Conservation (phyloP, 2,888 invertebrate species). For the Entomobrya multifasciata region DNA sequence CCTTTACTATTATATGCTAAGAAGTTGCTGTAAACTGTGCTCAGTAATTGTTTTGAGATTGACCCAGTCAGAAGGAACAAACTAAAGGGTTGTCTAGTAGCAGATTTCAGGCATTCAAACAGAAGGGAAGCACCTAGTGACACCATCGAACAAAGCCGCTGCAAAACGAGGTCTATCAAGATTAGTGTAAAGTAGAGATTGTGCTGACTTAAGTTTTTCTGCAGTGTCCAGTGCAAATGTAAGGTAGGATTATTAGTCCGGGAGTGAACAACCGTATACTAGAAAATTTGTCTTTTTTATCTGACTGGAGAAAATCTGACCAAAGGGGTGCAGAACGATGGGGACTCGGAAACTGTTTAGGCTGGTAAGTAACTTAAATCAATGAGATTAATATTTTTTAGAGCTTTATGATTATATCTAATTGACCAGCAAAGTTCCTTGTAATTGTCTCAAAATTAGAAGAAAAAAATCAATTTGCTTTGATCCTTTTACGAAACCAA, state of each 20-base stretch:
- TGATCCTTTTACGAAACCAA: background rate
- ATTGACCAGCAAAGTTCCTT: too few relatives aligned
- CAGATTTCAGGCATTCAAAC: background rate
- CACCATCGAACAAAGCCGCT: too few relatives aligned
- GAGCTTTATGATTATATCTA: too few relatives aligned
- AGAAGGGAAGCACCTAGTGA: background rate
- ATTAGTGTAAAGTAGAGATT: background rate
- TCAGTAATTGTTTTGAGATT: constrained; percentile 70
- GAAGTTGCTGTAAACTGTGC: constrained; percentile 25
- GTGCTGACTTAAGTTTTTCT: background rate
- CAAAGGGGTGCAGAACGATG: constrained; percentile 19
- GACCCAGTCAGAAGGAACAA: constrained; percentile 52
- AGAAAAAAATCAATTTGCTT: too few relatives aligned
- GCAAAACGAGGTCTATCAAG: too few relatives aligned
- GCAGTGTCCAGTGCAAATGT: constrained; percentile 19
- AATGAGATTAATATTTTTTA: too few relatives aligned
- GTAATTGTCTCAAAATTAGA: too few relatives aligned
- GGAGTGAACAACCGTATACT: too few relatives aligned
- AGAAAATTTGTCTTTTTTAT: too few relatives aligned
- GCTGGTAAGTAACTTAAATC: constrained; percentile 67
- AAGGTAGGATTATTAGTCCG: background rate
- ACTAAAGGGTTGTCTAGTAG: background rate
- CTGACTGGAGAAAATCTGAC: background rate
- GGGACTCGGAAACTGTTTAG: constrained; percentile 54
- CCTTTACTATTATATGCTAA: constrained; percentile 26